Evolutionary conservation across 2,113 vertebrate genomes (phyloP).

Genomic region (Mustela nigripes): DNA sequence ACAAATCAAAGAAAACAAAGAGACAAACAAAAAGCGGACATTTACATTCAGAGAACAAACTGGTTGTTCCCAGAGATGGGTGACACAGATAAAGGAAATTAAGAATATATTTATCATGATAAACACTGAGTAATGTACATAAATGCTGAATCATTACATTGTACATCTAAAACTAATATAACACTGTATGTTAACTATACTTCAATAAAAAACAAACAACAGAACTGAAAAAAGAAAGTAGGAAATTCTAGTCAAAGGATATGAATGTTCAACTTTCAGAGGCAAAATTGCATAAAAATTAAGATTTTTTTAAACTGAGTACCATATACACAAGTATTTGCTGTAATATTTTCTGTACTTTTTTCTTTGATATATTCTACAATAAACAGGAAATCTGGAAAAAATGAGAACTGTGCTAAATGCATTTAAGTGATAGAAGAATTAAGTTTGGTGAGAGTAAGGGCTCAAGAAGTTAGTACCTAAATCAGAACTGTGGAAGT

Average conservation of each 20-base stretch:
- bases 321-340: neutral
- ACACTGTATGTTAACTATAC: neutral
- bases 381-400: neutral
- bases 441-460: neutral
- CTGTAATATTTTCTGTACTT: neutral
- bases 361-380: neutral
- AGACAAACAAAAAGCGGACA: neutral
- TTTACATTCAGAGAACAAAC: neutral
- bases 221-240: neutral
- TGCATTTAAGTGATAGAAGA: neutral
- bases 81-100: neutral
- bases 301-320: neutral
- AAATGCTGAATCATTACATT: neutral
- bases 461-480: neutral
- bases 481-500: neutral
- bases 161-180: neutral
- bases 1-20: neutral
- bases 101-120: neutral
- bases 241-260: neutral
- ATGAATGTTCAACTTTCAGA: neutral
- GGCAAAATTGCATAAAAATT: neutral
- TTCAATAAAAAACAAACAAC: neutral
- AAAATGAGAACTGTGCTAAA: neutral
- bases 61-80: neutral
- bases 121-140: neutral